Evolutionary conservation across 2,797 vertebrate species (phyloP).

Genomic region (Enteromius fasciolatus): DNA sequence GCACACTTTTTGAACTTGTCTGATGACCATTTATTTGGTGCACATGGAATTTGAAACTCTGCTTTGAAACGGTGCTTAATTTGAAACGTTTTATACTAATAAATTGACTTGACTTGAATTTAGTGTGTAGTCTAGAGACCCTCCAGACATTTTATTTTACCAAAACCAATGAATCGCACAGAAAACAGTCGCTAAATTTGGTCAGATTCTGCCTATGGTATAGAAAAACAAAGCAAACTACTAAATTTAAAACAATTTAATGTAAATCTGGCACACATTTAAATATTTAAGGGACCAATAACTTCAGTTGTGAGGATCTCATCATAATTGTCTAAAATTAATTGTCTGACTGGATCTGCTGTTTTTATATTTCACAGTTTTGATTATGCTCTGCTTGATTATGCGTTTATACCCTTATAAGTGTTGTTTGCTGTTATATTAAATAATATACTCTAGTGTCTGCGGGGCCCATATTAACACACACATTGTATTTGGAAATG

Average conservation of each 20-base stretch:
- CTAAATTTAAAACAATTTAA: not conserved
- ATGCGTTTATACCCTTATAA: not conserved
- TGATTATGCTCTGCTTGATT: not conserved
- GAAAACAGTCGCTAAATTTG: not conserved
- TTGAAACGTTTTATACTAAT: not conserved
- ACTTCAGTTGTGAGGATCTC: not conserved
- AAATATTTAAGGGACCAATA: not conserved
- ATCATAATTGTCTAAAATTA: not conserved
- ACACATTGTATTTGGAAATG: not conserved
- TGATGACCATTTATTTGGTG: not conserved
- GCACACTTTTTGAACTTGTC: not conserved
- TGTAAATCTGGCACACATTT: too few relatives aligned
- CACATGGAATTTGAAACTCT: not conserved
- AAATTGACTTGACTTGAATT: not conserved
- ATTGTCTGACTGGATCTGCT: not conserved
- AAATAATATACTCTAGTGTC: not conserved
- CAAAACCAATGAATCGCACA: not conserved
- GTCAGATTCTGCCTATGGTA: not conserved
- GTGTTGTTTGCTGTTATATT: not conserved
- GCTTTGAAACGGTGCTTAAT: not conserved
- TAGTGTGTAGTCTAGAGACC: not conserved
- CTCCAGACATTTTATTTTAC: not conserved
- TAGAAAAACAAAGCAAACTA: not conserved
- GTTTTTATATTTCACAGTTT: slow-evolving; percentile 1
- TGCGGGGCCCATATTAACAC: not conserved